Conservation (phyloP, 35 echinoderm and acorn worm genomes). For the Amphiura filiformis region DNA sequence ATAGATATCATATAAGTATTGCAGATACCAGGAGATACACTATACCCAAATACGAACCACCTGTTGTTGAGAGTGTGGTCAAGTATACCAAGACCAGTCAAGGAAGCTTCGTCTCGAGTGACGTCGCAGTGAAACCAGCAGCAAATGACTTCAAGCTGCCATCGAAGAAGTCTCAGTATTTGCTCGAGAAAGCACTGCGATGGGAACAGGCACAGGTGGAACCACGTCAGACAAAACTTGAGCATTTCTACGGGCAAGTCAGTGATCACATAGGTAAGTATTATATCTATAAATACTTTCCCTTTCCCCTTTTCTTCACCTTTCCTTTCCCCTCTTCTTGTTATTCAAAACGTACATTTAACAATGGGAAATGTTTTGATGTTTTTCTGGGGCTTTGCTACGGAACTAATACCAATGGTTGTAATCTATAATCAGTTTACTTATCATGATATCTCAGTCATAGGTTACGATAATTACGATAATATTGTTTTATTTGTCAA, state of each 20-base stretch:
- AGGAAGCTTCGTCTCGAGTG: constrained; percentile 72
- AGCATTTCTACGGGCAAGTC: constrained; percentile 52
- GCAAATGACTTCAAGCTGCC: constrained; percentile 70
- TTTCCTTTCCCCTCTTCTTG: no score
- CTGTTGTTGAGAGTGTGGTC: constrained; percentile 36
- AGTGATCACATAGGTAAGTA: constrained; percentile 51
- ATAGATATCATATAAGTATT: constrained; percentile 64
- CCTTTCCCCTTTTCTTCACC: no score
- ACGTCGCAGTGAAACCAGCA: constrained; percentile 46
- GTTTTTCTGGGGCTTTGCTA: no score
- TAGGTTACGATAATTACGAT: no score
- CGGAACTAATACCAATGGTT: no score
- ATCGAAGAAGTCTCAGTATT: constrained; percentile 48
- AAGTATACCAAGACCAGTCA: constrained; percentile 45
- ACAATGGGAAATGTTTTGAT: no score
- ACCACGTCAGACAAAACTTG: constrained; percentile 38
- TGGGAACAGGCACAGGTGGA: constrained; percentile 43
- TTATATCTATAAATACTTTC: no score
- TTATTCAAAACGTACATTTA: no score
- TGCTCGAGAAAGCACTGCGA: constrained; percentile 61
- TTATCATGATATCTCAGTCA: no score
- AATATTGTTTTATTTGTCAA: no score
- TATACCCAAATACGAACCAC: constrained; percentile 39
- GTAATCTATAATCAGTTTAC: no score
- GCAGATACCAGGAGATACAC: constrained; percentile 31